A percentile compares a stretch with the other conserved stretches of the same genome.
phyloP scores from a whole-genome alignment of 2,113 vertebrate genomes.

The Tetrax tetrax region DNA sequence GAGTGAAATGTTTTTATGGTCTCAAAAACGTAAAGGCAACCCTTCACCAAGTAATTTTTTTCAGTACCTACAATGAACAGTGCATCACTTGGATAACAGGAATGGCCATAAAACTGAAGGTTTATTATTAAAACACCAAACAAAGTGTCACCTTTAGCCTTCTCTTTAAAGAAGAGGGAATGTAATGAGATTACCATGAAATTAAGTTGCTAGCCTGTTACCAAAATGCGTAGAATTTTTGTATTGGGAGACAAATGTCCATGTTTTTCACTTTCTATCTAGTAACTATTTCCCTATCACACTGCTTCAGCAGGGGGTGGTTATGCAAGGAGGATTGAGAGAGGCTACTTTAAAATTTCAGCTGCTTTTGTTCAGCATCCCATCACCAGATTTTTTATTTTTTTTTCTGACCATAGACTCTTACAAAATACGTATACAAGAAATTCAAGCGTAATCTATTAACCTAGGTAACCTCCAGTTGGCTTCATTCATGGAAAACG shows the following conservation, averaged over 20 bases:
- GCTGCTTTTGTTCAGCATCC: background rate
- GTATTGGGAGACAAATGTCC: background rate
- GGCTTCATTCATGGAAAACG: background rate
- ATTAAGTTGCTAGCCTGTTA: background rate
- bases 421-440: background rate
- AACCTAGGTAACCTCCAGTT: background rate
- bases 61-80: background rate
- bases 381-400: background rate
- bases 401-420: background rate
- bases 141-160: background rate
- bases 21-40: background rate
- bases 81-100: background rate
- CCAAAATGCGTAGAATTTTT: background rate
- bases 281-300: background rate
- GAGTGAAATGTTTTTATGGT: background rate
- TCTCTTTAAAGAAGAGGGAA: background rate
- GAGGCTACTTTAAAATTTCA: background rate
- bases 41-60: background rate
- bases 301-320: background rate
- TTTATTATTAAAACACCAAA: background rate
- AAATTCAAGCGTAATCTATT: background rate
- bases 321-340: background rate
- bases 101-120: background rate
- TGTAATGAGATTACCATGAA: background rate
- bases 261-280: rapidly evolving